Percentiles rank a stretch among this genome's conserved stretches.
These are phyloP conservation scores for Serranus cabrilla DNA, from an alignment of 2,797 vertebrate species.

Conservation along the genomic window DNA sequence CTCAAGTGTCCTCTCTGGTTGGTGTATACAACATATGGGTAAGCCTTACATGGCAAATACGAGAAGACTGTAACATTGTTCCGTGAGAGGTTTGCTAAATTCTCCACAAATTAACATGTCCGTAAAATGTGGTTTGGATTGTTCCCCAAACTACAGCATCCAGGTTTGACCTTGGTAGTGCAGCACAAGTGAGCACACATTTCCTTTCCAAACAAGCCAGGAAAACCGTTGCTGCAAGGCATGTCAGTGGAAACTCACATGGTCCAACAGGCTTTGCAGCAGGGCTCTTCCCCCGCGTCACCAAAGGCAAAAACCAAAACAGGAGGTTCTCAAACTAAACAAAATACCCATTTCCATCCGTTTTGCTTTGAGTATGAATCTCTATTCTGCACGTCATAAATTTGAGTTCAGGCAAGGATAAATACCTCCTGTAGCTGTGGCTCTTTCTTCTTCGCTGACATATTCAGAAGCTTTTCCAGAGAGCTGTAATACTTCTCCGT, in stretches of 20 bases:
- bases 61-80: constrained; percentile 21
- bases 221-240: constrained; percentile 66
- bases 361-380: constrained; percentile 20
- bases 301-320: constrained; percentile 44
- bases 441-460: constrained; percentile 99
- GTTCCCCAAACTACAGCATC: constrained; percentile 36
- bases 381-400: constrained; percentile 11
- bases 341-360: constrained; percentile 33
- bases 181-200: constrained; percentile 58
- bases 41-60: constrained; percentile 65
- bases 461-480: constrained; percentile 95
- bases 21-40: constrained; percentile 54
- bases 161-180: constrained; percentile 48
- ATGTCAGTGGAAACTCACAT: constrained; percentile 70
- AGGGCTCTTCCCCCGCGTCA: constrained; percentile 29
- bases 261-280: constrained; percentile 40
- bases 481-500: constrained; percentile 98
- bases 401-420: constrained; percentile 34
- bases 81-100: constrained; percentile 18
- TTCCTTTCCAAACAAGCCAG: constrained; percentile 72
- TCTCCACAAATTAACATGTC: constrained; percentile 5
- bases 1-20: constrained; percentile 54
- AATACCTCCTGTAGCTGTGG: constrained; percentile 96
- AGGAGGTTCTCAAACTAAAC: constrained; percentile 44
- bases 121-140: not conserved